Percentiles rank a stretch among this genome's conserved stretches.
Evolutionary conservation across 2,797 vertebrate genomes (phyloP).

Genomic region (Chelidonichthys spinosus): DNA sequence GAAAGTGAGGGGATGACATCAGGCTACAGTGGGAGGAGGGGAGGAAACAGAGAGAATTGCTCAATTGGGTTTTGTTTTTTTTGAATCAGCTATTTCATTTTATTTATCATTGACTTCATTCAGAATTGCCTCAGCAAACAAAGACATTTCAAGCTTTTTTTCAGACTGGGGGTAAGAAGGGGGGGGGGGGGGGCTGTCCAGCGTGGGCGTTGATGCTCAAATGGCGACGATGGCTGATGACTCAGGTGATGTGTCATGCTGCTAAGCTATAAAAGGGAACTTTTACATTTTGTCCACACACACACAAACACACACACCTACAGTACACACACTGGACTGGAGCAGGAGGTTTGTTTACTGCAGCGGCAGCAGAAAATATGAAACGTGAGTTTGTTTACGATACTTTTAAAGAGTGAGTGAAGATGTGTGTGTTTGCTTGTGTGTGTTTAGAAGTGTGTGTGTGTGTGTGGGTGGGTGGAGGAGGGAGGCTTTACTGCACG

Average conservation of each 20-base stretch:
- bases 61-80: slow-evolving; percentile 38
- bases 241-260: slow-evolving; percentile 85
- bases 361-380: slow-evolving; percentile 64
- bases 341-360: slow-evolving; percentile 64
- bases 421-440: slow-evolving; percentile 23
- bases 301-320: slow-evolving; percentile 60
- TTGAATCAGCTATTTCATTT: background rate
- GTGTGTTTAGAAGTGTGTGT: slow-evolving; percentile 22
- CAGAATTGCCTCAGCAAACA: slow-evolving; percentile 33
- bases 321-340: slow-evolving; percentile 60
- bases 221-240: slow-evolving; percentile 74
- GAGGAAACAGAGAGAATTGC: background rate
- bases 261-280: slow-evolving; percentile 82
- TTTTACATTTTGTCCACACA: slow-evolving; percentile 81
- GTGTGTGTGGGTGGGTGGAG: slow-evolving; percentile 12
- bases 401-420: slow-evolving; percentile 29
- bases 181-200: slow-evolving; percentile 28
- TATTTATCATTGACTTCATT: slow-evolving; percentile 17
- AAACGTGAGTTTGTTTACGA: slow-evolving; percentile 73
- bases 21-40: background rate
- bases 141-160: slow-evolving; percentile 31
- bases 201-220: slow-evolving; percentile 62
- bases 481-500: slow-evolving; percentile 29
- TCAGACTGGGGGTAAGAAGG: slow-evolving; percentile 6
- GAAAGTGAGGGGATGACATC: background rate